Conservation (phyloP, 2,113 vertebrate species). For the Tyrannus savana region DNA sequence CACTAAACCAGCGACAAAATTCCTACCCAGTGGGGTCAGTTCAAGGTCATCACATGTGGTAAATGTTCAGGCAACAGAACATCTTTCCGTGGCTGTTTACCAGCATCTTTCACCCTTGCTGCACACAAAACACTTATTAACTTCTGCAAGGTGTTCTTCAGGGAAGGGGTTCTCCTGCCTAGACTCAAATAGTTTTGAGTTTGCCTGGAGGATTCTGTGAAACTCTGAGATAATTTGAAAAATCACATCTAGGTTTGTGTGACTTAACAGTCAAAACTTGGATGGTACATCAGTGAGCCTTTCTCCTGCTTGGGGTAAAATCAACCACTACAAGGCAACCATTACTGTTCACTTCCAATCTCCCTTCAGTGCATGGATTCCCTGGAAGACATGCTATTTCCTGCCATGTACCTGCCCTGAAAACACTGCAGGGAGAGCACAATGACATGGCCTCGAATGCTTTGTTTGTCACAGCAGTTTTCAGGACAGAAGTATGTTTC, state of each 20-base stretch:
- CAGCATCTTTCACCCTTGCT: background rate
- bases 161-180: background rate
- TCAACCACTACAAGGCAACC: background rate
- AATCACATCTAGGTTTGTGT: background rate
- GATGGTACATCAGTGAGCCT: background rate
- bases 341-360: constrained; percentile 8
- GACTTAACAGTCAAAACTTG: background rate
- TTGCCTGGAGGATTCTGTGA: background rate
- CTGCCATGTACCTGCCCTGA: constrained; percentile 38
- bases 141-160: background rate
- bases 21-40: background rate
- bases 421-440: constrained; percentile 27
- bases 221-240: background rate
- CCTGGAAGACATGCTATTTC: constrained; percentile 15
- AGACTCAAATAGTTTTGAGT: background rate
- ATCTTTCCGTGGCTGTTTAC: background rate
- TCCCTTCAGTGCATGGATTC: background rate
- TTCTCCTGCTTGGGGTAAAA: background rate
- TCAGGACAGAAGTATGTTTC: constrained; percentile 26
- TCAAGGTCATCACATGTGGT: background rate
- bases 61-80: background rate
- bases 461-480: constrained; percentile 69
- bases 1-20: background rate
- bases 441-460: constrained; percentile 45
- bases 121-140: background rate